These are phyloP conservation scores for Puma concolor DNA, from an alignment of 2,113 vertebrate species.

Conservation along the genomic window DNA sequence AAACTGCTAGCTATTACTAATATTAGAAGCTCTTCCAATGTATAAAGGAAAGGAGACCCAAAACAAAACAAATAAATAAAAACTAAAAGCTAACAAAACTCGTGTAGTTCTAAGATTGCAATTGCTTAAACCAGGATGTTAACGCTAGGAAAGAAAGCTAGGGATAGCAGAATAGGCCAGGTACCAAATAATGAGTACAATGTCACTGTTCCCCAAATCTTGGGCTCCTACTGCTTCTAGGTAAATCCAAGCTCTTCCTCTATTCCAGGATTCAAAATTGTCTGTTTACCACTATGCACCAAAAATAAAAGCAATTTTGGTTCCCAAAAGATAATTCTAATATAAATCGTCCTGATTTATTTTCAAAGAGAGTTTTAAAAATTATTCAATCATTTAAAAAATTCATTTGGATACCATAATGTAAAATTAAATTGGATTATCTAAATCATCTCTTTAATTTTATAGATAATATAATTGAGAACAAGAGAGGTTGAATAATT, in stretches of 20 bases:
- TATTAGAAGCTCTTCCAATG: neutral
- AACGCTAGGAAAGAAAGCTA: neutral
- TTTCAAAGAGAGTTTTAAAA: neutral
- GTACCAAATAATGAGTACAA: neutral
- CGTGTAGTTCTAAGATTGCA: neutral
- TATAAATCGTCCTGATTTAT: neutral
- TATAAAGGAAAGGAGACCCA: neutral
- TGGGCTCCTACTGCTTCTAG: neutral
- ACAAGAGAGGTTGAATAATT: constrained; percentile 3
- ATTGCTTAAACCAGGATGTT: neutral
- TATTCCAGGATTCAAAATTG: neutral
- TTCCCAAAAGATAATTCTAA: constrained; percentile 31
- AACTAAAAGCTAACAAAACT: neutral
- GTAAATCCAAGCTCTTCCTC: neutral
- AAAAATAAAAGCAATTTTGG: neutral
- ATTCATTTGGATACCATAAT: neutral
- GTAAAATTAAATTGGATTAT: constrained; percentile 5
- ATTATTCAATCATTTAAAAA: constrained; percentile 14
- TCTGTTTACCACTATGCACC: neutral
- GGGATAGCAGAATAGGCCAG: neutral
- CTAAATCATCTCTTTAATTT: constrained; percentile 30
- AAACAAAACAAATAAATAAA: neutral
- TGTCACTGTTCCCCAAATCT: neutral
- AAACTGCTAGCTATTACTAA: neutral
- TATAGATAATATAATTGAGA: neutral